Percentiles rank a stretch among this genome's conserved stretches.
These are phyloP conservation scores for Limnephilus rhombicus DNA, from an alignment of 2,888 invertebrate genomes.

Conservation along the genomic window DNA sequence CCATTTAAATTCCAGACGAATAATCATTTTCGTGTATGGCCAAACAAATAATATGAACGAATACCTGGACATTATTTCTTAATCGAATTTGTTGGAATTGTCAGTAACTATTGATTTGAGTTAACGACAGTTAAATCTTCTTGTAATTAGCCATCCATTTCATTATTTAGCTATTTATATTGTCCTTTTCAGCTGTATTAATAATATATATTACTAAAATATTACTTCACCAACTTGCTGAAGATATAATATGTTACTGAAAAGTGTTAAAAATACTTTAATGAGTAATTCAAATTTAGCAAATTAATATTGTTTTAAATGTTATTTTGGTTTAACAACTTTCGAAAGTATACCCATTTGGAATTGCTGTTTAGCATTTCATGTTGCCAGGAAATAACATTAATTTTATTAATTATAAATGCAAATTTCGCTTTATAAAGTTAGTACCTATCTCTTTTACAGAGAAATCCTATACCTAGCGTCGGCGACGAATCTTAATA, in stretches of 20 bases:
- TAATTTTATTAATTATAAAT: neutral
- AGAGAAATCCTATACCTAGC: neutral
- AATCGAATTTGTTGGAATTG: neutral
- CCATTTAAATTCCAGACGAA: neutral
- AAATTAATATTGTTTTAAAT: neutral
- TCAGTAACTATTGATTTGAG: neutral
- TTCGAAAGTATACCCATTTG: neutral
- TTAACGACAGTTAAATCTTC: too few species aligned
- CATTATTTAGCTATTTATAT: neutral
- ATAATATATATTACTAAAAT: too few species aligned
- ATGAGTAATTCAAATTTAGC: neutral
- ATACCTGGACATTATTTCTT: neutral
- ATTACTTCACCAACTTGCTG: neutral
- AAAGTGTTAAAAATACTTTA: neutral
- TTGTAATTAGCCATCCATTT: too few species aligned
- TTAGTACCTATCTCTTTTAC: neutral
- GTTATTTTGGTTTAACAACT: neutral
- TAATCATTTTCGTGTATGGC: neutral
- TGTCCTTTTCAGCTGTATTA: neutral
- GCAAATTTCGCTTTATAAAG: neutral
- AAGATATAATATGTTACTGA: neutral
- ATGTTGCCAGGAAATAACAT: neutral
- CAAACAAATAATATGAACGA: neutral
- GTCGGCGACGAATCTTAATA: neutral
- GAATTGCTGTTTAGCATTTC: neutral